These are phyloP conservation scores for Mimumesa dahlbomi DNA, from an alignment of 2,888 invertebrate genomes.

Conservation along the genomic window DNA sequence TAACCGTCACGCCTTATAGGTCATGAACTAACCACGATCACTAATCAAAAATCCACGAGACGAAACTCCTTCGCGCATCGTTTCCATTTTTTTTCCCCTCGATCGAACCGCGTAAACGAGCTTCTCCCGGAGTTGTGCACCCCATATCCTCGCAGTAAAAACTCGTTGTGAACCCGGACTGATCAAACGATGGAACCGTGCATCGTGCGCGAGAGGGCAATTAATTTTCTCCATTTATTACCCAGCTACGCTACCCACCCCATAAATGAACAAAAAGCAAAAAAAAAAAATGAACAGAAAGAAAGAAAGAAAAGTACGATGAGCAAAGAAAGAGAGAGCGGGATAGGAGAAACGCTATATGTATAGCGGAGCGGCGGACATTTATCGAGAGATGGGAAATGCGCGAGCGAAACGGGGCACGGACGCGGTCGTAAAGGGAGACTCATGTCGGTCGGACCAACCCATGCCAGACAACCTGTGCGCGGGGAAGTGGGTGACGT, in stretches of 20 bases:
- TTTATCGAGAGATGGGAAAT: slow-evolving; percentile 36
- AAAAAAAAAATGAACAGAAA: slow-evolving; percentile 42
- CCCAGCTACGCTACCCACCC: slow-evolving; percentile 27
- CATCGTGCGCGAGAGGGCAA: slow-evolving; percentile 57
- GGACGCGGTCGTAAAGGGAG: slow-evolving; percentile 51
- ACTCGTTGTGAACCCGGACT: slow-evolving; percentile 45
- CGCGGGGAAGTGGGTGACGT: slow-evolving; percentile 64
- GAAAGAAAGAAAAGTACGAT: slow-evolving; percentile 24
- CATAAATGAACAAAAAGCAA: too few species aligned
- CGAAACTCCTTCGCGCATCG: too few species aligned
- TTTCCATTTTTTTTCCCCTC: neutral
- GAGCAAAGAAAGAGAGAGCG: slow-evolving; percentile 12
- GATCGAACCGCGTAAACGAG: slow-evolving; percentile 17
- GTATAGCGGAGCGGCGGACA: too few species aligned
- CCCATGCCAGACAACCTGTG: slow-evolving; percentile 44
- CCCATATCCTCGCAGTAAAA: slow-evolving; percentile 1
- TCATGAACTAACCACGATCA: too few species aligned
- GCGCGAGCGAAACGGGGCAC: slow-evolving; percentile 36
- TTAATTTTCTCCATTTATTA: slow-evolving; percentile 69
- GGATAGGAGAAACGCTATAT: slow-evolving; percentile 14
- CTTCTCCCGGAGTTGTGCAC: slow-evolving; percentile 31
- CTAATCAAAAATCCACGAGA: too few species aligned
- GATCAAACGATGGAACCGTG: slow-evolving; percentile 56
- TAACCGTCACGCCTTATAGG: slow-evolving; percentile 62
- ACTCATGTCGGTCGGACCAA: slow-evolving; percentile 33